Percentiles rank a stretch among this genome's conserved stretches.
Evolutionary conservation across 2,797 vertebrate genomes (phyloP).

Genomic region (Spinibarbus caldwelli): DNA sequence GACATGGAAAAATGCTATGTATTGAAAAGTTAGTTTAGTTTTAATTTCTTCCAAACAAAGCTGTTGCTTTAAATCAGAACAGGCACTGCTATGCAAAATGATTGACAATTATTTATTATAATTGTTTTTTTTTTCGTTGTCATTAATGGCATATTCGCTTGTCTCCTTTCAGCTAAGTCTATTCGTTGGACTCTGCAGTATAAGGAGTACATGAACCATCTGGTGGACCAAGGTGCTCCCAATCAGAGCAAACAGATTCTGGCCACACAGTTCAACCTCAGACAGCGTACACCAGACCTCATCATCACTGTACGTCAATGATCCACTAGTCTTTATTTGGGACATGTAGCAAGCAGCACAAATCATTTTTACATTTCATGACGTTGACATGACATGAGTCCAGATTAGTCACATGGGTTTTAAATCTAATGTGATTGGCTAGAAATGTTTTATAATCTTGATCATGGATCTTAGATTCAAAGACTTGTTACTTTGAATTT

Average conservation of each 20-base stretch:
- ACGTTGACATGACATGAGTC: background rate
- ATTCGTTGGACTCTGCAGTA: conserved; percentile 76
- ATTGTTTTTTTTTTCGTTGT: background rate
- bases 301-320: conserved; percentile 75
- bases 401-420: background rate
- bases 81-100: background rate
- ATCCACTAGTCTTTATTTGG: background rate
- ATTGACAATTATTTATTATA: background rate
- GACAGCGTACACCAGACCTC: conserved; percentile 86
- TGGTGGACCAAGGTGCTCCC: conserved; percentile 88
- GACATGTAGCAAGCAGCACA: background rate
- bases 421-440: background rate
- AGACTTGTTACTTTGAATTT: too few species aligned
- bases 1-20: background rate
- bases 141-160: background rate
- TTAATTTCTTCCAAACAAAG: background rate
- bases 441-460: background rate
- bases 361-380: background rate
- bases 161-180: conserved; percentile 64
- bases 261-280: conserved; percentile 87
- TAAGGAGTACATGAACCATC: conserved; percentile 80
- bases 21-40: background rate
- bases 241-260: conserved; percentile 79
- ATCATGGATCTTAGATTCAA: background rate
- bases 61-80: background rate